Evolutionary conservation across 2,797 vertebrate species (phyloP).

Genomic region (Rhynchotus rufescens): DNA sequence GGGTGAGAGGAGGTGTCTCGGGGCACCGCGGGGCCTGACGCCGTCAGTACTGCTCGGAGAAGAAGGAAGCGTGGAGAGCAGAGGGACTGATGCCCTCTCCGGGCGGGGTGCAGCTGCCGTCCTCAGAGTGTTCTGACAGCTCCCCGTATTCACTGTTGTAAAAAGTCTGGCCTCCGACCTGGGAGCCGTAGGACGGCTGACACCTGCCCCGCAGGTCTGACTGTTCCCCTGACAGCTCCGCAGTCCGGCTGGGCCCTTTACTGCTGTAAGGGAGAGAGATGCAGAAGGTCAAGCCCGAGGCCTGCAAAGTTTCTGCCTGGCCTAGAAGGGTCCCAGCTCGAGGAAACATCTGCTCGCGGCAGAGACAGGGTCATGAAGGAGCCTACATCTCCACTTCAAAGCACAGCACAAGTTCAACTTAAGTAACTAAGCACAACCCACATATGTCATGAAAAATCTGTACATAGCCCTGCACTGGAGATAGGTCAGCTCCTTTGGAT

Average conservation of each 20-base stretch:
- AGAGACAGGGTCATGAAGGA: not conserved
- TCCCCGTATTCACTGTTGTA: slow-evolving; percentile 97
- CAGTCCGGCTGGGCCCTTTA: slow-evolving; percentile 81
- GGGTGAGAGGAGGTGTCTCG: not conserved
- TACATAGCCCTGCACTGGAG: not conserved
- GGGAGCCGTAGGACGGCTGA: slow-evolving; percentile 80
- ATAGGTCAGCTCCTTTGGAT: not conserved
- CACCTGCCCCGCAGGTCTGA: slow-evolving; percentile 77
- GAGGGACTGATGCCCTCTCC: slow-evolving; percentile 67
- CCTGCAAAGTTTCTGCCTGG: not conserved
- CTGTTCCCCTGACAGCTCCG: slow-evolving; percentile 78
- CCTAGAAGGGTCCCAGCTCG: not conserved
- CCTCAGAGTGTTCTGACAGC: slow-evolving; percentile 84
- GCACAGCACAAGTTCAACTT: not conserved
- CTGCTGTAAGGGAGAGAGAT: slow-evolving; percentile 75
- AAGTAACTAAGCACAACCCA: not conserved
- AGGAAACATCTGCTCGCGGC: not conserved
- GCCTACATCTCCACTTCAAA: not conserved
- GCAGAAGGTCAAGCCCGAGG: not conserved
- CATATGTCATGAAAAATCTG: not conserved
- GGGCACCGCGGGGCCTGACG: not conserved
- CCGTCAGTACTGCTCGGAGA: slow-evolving; percentile 74
- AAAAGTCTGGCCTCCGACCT: slow-evolving; percentile 92
- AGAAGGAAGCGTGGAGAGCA: slow-evolving; percentile 64
- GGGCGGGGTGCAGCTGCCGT: slow-evolving; percentile 60